These are phyloP conservation scores for Temnothorax rugatulus DNA, from an alignment of 2,888 invertebrate species.

Conservation along the genomic window DNA sequence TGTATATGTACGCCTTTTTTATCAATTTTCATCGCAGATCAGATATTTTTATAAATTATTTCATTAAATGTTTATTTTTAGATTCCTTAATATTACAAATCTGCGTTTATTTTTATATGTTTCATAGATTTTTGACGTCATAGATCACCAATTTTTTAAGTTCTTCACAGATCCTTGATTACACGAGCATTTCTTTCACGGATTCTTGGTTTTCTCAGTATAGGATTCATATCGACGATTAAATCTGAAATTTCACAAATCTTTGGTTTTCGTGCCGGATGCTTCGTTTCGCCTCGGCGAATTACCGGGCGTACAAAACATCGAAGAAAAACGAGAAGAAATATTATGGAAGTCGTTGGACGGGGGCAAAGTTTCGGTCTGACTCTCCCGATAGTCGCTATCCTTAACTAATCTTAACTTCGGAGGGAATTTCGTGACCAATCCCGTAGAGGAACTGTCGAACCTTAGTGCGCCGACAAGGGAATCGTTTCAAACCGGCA, in stretches of 20 bases:
- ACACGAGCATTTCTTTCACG: not conserved
- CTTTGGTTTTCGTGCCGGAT: not conserved
- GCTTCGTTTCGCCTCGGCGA: constrained; percentile 10
- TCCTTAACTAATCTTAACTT: constrained; percentile 55
- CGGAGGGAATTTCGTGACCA: constrained; percentile 34
- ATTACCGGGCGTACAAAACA: not conserved
- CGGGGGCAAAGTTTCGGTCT: constrained; percentile 19
- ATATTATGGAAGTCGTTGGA: not conserved
- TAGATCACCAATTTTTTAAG: not conserved
- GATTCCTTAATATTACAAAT: not conserved
- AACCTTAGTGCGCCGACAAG: not conserved
- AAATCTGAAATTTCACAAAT: constrained; percentile 15
- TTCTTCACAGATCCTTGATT: not conserved
- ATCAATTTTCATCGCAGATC: not conserved
- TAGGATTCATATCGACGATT: not conserved
- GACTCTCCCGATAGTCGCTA: constrained; percentile 15
- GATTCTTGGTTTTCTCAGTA: not conserved
- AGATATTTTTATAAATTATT: not conserved
- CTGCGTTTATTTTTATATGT: not conserved
- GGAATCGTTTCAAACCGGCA: constrained; percentile 37
- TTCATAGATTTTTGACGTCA: not conserved
- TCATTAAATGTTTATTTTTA: not conserved
- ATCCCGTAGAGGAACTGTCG: constrained; percentile 39
- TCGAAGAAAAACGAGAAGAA: constrained; percentile 13
- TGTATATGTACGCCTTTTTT: not conserved